These are phyloP conservation scores for Platycercus adscitus DNA, from an alignment of 2,113 vertebrate species.

Conservation along the genomic window DNA sequence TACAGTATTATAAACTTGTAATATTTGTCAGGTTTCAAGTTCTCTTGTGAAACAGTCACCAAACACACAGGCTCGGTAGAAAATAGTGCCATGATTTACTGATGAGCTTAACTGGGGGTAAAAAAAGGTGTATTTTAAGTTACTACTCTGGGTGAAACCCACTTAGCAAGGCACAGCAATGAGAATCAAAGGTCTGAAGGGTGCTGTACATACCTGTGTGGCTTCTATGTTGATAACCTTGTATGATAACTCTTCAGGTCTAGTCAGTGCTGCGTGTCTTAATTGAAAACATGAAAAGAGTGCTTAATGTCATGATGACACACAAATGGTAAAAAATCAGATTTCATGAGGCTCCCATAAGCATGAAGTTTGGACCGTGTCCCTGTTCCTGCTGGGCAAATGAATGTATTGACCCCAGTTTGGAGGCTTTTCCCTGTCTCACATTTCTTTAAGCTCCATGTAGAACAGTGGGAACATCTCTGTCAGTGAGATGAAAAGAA, in stretches of 20 bases:
- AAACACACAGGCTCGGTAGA: background rate
- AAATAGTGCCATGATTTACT: background rate
- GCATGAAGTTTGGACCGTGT: fast-evolving
- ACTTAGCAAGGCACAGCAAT: fast-evolving
- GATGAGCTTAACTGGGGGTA: background rate
- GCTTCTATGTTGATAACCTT: conserved; percentile 93
- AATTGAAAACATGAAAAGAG: background rate
- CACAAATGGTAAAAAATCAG: background rate
- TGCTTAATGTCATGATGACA: background rate
- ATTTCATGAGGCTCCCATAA: background rate
- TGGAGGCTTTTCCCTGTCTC: background rate
- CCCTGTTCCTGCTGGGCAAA: background rate
- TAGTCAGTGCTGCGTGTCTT: conserved; percentile 88
- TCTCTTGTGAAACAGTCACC: background rate
- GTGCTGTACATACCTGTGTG: conserved; percentile 79
- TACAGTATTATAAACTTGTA: background rate
- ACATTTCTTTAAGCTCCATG: background rate
- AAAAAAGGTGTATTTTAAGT: background rate
- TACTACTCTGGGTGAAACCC: fast-evolving
- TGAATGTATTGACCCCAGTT: background rate
- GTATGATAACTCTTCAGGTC: conserved; percentile 88
- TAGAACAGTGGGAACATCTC: background rate
- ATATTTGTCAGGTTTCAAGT: background rate
- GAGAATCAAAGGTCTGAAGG: background rate
- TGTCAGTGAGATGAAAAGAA: background rate